Evolutionary conservation across 2,797 vertebrate genomes (phyloP).

Genomic region (Valencia hispanica): DNA sequence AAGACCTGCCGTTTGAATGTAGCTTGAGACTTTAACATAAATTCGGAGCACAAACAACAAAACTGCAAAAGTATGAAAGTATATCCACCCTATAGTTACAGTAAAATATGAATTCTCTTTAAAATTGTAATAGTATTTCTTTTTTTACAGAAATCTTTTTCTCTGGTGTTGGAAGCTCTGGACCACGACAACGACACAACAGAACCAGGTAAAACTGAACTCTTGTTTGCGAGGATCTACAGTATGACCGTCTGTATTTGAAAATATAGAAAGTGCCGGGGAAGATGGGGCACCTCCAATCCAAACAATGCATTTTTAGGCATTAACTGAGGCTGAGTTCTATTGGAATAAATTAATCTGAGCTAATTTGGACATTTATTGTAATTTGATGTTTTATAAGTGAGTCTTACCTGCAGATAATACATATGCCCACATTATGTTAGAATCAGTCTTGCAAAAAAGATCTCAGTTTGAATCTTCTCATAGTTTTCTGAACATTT

Average conservation of each 20-base stretch:
- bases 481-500: not conserved
- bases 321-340: not conserved
- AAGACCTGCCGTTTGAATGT: not conserved
- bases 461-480: not conserved
- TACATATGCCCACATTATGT: not conserved
- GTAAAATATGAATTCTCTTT: not conserved
- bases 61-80: slow-evolving; percentile 2
- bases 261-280: not conserved
- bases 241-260: not conserved
- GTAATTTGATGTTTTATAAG: not conserved
- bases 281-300: not conserved
- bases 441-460: not conserved
- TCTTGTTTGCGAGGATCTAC: not conserved
- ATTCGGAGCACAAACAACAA: not conserved
- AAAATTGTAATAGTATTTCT: too few relatives aligned
- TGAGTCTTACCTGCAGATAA: not conserved
- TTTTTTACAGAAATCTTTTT: slow-evolving; percentile 75
- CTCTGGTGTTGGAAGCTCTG: slow-evolving; percentile 74
- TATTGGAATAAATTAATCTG: not conserved
- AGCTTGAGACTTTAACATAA: not conserved
- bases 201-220: slow-evolving; percentile 58
- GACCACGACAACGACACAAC: slow-evolving; percentile 76
- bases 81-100: too few relatives aligned
- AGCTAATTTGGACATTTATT: not conserved
- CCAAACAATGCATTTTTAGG: not conserved